These are phyloP conservation scores for Phodopus roborovskii DNA, from an alignment of 2,113 vertebrate species.

Conservation along the genomic window DNA sequence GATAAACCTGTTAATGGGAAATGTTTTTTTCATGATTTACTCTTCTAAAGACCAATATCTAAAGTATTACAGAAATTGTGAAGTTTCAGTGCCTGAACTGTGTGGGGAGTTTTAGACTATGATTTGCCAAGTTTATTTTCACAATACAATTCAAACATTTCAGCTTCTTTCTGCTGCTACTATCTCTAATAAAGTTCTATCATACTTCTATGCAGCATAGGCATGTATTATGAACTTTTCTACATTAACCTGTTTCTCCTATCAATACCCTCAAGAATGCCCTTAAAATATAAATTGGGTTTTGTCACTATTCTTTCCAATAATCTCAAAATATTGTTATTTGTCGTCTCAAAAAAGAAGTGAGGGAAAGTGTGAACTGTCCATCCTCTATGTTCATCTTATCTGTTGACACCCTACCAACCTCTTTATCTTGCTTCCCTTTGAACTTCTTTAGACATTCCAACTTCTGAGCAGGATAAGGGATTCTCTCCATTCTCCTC, in stretches of 20 bases:
- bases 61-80: background rate
- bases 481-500: background rate
- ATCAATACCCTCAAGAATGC: background rate
- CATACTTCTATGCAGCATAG: background rate
- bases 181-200: background rate
- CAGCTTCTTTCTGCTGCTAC: too few species aligned
- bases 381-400: background rate
- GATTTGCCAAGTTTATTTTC: background rate
- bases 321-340: background rate
- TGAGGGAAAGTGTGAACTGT: background rate
- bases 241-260: background rate
- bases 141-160: too few species aligned
- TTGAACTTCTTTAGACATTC: background rate
- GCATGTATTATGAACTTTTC: too few species aligned
- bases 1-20: background rate
- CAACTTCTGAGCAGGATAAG: background rate
- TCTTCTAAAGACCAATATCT: background rate
- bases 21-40: background rate
- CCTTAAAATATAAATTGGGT: background rate
- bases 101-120: background rate
- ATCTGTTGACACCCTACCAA: background rate
- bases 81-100: background rate
- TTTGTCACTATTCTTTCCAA: slow-evolving; percentile 21
- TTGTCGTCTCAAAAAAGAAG: background rate
- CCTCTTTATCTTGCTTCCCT: background rate